Percentiles rank a stretch among this genome's conserved stretches.
Conservation (phyloP, 2,888 invertebrate species). For the Siphonodentalium dalli region DNA sequence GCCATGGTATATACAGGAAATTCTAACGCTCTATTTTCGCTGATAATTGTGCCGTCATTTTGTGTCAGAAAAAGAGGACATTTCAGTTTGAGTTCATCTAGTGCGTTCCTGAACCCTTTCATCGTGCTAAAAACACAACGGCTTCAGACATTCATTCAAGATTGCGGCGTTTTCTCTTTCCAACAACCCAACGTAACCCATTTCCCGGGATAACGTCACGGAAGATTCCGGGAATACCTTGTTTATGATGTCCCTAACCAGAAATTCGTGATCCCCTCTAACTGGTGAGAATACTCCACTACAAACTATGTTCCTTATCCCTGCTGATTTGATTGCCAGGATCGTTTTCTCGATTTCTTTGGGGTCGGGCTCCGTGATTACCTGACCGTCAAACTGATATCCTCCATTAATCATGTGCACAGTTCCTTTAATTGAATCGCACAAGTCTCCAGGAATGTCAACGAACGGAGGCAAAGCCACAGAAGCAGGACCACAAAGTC, state of each 20-base stretch:
- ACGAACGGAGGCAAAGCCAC: slow-evolving; percentile 47
- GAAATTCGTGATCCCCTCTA: slow-evolving; percentile 43
- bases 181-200: slow-evolving; percentile 56
- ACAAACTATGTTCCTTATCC: slow-evolving; percentile 46
- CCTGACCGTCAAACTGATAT: slow-evolving; percentile 51
- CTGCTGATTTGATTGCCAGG: slow-evolving; percentile 26
- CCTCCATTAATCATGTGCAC: slow-evolving; percentile 49
- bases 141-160: slow-evolving; percentile 57
- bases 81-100: slow-evolving; percentile 38
- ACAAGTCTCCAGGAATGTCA: slow-evolving; percentile 49
- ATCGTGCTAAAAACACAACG: slow-evolving; percentile 48
- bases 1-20: slow-evolving; percentile 56
- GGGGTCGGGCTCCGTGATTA: slow-evolving; percentile 37
- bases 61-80: slow-evolving; percentile 59
- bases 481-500: slow-evolving; percentile 55
- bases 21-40: slow-evolving; percentile 40
- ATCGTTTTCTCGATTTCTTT: slow-evolving; percentile 40
- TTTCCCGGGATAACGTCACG: slow-evolving; percentile 47
- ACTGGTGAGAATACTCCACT: slow-evolving; percentile 56
- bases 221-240: slow-evolving; percentile 41
- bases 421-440: slow-evolving; percentile 31
- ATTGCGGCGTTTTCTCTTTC: slow-evolving; percentile 61
- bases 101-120: slow-evolving; percentile 38
- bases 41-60: slow-evolving; percentile 60
- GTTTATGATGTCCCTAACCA: slow-evolving; percentile 34